Base-by-base conservation (phyloP, 2,888 invertebrate genomes). In the Alviniconcha strummeri region DNA sequence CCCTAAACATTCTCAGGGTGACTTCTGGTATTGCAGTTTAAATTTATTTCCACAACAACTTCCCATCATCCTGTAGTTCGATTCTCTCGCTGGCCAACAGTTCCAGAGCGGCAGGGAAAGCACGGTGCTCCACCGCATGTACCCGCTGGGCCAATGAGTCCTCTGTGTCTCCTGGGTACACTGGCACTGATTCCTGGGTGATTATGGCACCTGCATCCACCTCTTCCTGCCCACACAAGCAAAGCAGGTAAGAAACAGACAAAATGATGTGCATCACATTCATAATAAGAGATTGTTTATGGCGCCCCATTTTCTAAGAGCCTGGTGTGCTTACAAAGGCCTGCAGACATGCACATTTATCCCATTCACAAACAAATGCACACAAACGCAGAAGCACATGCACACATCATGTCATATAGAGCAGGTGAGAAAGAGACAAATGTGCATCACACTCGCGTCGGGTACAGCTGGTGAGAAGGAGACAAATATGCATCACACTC, bases 161-260 rank as follows among this genome's bases (percentile, higher is more conserved):
- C 84, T 95, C 96, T 0, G 96, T 96, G 93, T 99, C 99, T 36
- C 94, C 95, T 0, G 95, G 92, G 7, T 96, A 93, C 6, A 99
- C 96, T 0, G 96, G 96, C 7, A 98, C 97, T 0, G 96, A 94
- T 93, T 97, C 97, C 94, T 99, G 98, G 0, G 96, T 95, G 82
- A 99, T 95, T 55, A 98, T 97, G 0, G 97, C 96, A 0, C 99
- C 99, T 0, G 97, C 96, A 95, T 99, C 99, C 89, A 99, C 96
- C 88, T 97, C 97, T 93, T 96, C 96, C 97, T 97, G 94, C 60
- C 8, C 60, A 60, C 60, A 60, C 8, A 60, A 60, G 9, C 72
- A 36, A 72, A 72, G 17, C 19, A 17, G n/a, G 52, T 17, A 72
- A 52, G 17, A 15, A 69, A 69, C 78, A 78, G 78, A 15, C 17